A percentile compares a stretch with the other conserved stretches of the same genome.
These are phyloP conservation scores for Pogoniulus pusillus DNA, from an alignment of 2,797 vertebrate species.

Conservation along the genomic window DNA sequence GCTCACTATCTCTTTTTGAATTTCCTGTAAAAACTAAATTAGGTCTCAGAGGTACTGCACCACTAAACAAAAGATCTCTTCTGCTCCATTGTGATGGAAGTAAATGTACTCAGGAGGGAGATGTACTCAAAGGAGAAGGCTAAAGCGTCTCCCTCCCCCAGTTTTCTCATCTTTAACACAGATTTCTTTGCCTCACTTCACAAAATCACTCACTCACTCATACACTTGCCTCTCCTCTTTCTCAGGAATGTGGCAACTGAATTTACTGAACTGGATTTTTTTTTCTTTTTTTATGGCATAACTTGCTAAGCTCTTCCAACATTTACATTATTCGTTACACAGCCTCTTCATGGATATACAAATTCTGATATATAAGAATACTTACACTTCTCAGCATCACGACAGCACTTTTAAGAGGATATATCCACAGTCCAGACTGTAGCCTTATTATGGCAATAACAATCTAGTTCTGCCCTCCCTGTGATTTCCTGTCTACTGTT, in stretches of 20 bases:
- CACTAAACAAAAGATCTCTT: slow-evolving; percentile 78
- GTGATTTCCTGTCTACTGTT: neutral
- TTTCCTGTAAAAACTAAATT: slow-evolving; percentile 82
- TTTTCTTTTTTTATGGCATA: neutral
- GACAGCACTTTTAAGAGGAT: neutral
- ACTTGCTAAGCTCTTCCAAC: neutral
- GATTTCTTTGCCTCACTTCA: slow-evolving; percentile 25
- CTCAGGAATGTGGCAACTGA: neutral
- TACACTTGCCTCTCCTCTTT: neutral
- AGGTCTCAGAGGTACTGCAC: slow-evolving; percentile 75
- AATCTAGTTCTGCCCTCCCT: neutral
- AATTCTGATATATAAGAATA: neutral
- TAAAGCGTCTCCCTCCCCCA: slow-evolving; percentile 63
- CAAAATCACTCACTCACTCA: neutral
- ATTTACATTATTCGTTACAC: neutral
- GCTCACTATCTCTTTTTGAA: slow-evolving; percentile 71
- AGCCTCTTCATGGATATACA: neutral
- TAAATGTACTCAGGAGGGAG: slow-evolving; percentile 75
- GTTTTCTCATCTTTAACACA: slow-evolving; percentile 53
- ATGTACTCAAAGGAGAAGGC: slow-evolving; percentile 69
- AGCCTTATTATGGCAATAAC: neutral
- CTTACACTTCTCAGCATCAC: neutral
- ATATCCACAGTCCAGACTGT: neutral
- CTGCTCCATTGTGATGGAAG: slow-evolving; percentile 76
- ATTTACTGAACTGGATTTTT: neutral